These are phyloP conservation scores for Murina feae DNA, from an alignment of 2,113 vertebrate genomes.

Conservation along the genomic window DNA sequence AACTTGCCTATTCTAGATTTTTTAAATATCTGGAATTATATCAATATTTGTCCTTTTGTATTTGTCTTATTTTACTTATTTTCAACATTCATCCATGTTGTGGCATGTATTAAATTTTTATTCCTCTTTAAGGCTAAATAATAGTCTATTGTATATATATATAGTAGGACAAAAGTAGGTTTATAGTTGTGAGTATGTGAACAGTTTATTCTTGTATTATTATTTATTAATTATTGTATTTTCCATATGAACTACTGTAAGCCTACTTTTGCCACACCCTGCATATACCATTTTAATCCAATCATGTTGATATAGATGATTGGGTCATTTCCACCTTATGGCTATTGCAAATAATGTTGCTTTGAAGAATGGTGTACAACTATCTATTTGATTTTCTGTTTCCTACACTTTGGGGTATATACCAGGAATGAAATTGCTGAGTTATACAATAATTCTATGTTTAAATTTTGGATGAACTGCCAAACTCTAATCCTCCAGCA, in stretches of 20 bases:
- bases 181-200: too few species aligned
- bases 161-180: too few species aligned
- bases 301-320: too few species aligned
- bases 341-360: neutral
- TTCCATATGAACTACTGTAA: too few species aligned
- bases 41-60: neutral
- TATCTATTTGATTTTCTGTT: neutral
- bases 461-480: neutral
- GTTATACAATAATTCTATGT: neutral
- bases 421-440: neutral
- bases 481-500: neutral
- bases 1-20: neutral
- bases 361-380: neutral
- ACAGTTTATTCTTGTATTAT: too few species aligned
- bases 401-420: neutral
- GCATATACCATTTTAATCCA: too few species aligned
- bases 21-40: neutral
- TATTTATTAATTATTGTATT: too few species aligned
- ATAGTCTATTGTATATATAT: neutral
- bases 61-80: neutral
- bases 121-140: neutral
- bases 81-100: neutral
- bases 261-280: too few species aligned
- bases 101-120: neutral
- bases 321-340: too few species aligned